Evolutionary conservation across 2,888 invertebrate genomes (phyloP), one percentile per base, ranked within the genome.

Genomic region (Rosalia funebris): DNA sequence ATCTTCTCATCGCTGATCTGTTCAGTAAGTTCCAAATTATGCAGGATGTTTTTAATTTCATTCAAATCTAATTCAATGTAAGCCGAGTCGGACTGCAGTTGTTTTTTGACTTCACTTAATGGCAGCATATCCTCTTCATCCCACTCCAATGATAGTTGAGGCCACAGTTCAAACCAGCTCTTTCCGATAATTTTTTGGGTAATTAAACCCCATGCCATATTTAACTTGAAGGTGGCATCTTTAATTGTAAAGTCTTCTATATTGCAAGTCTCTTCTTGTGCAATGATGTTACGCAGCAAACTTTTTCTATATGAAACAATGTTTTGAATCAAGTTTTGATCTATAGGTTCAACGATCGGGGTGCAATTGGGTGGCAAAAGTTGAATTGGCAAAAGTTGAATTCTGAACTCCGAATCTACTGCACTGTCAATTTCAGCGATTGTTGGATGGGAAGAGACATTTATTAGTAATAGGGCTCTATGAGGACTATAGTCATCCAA

Each of bases 351-450:
- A 34, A 34, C 10, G 5, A 34, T 34, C 34, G 34, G 2, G 34
- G 34, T 34, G 34, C 34, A 34, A 34, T 7, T 34, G 34, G 48
- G 59, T 36, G 53, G 53, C 45, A 53, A 31, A 36, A 59, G n/a
- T n/a, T n/a, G n/a, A n/a, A n/a, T n/a, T n/a, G 53, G 53, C 45
- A 53, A 31, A 36, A 59, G 17, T 20, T 46, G 11, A 39, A 55
- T 36, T 47, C 31, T 57, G 16, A 59, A 47, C 36, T 54, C 39
- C 11, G 54, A 34, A 58, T 58, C 34, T 14, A 16, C 11, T 16
- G 25, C 4, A 15, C 19, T 31, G 20, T 36, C 25, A 34, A 34
- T n/a, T 34, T 34, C 34, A 34, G 34, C 34, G 11, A n/a, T 7
- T 34, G 34, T 34, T n/a, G 34, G 34, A 34, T 57, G 44, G 31